phyloP scores from a whole-genome alignment of 2,113 vertebrate species.

The Grammomys dolichurus region DNA sequence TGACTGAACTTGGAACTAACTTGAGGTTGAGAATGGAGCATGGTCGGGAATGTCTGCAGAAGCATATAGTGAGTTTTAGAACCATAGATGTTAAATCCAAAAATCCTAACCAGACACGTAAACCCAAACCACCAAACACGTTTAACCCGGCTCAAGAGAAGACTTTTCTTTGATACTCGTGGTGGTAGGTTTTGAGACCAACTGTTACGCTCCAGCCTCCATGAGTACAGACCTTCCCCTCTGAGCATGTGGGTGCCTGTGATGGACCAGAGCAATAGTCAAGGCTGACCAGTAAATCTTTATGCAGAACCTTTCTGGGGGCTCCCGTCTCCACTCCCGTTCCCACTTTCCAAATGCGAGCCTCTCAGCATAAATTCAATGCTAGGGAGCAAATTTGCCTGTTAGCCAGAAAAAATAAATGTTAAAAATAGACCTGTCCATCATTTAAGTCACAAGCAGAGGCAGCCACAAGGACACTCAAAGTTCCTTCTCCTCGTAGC shows the following conservation, averaged over 20 bases:
- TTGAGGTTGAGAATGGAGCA: not conserved
- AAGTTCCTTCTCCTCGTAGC: not conserved
- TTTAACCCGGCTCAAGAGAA: too few species aligned
- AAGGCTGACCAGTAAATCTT: not conserved
- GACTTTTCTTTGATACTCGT: fast-evolving
- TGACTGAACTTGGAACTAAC: not conserved
- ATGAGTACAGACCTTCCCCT: fast-evolving
- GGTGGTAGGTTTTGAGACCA: not conserved
- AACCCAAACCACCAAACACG: not conserved
- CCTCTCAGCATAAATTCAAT: not conserved
- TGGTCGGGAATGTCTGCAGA: too few species aligned
- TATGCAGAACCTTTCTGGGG: not conserved
- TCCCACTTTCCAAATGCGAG: not conserved
- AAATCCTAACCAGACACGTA: not conserved
- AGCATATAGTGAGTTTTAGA: not conserved
- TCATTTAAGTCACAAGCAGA: not conserved
- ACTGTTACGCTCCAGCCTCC: fast-evolving
- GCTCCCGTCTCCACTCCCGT: fast-evolving
- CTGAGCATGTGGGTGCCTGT: fast-evolving
- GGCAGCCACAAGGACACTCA: not conserved
- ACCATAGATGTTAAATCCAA: not conserved
- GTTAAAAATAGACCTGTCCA: not conserved
- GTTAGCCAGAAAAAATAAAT: not conserved
- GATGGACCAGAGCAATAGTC: fast-evolving
- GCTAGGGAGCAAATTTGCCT: not conserved